Evolutionary conservation across 2,797 vertebrate genomes (phyloP), one percentile per base, ranked within the genome.

Genomic region (Syndactyla subalaris): DNA sequence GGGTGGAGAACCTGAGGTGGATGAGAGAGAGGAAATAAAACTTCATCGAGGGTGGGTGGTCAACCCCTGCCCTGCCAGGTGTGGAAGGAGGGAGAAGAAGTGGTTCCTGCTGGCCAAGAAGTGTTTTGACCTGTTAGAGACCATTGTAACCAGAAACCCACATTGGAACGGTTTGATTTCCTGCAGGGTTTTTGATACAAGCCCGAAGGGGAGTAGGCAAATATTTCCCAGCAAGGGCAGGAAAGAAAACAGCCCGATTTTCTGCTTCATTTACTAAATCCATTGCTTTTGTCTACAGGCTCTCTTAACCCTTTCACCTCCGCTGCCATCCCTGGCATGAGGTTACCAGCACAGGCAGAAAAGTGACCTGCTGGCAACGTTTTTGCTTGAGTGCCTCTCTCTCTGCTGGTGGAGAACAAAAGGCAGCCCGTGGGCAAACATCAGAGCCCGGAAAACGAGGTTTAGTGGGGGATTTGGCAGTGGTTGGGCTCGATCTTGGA

Each of bases 251-350:
- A 67, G 57, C 36, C 45, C 52, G 54, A 67, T 88, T 90, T 94
- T 93, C 82, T 92, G 76, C 79, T 83, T 87, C 55, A 6, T 83
- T 92, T 92, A 68, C 39, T 49, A 88, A 93, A 86, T 43, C 49
- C 20, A 54, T 71, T 67, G 57, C 22, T 77, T 94, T 93, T 83
- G 75, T 77, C 34, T 41, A 12, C 54, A 79, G 59, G 12, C 45
- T 65, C 32, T 41, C 52, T 85, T 92, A 95, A 92, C 57, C 48
- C 45, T 59, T 88, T 65, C 61, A 65, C 29, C 51, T 67, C 65
- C 14, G 2, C 39, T 39, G 38, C 43, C n/a, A 30, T 52, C 7
- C 19, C 32, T 78, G 80, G 14, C 30, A 18, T 2, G 22, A 58
- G 30, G 38, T 58, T 62, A 52, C 38, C 36, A 20, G 18, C 0